These are phyloP conservation scores for Drosophila equinoxialis DNA, from an alignment of 1,140 invertebrate genomes.

Conservation along the genomic window DNA sequence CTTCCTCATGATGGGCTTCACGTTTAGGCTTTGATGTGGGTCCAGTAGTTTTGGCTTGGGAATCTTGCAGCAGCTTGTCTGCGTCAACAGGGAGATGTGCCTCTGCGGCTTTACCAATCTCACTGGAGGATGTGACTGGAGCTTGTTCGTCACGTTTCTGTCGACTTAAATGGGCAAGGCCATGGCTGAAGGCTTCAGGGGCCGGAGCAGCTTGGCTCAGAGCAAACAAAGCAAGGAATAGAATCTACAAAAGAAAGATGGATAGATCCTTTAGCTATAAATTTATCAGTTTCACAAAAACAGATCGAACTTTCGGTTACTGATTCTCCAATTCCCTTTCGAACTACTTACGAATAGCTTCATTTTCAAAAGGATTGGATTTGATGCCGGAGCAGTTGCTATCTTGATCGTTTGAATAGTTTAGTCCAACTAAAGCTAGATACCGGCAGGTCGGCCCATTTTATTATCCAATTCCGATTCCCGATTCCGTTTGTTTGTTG, in stretches of 20 bases:
- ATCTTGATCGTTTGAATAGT: constrained; percentile 41
- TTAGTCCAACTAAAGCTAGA: constrained; percentile 41
- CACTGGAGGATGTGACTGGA: constrained; percentile 37
- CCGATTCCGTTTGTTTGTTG: constrained; percentile 30
- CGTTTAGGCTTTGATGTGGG: constrained; percentile 3
- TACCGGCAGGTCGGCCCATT: constrained; percentile 37
- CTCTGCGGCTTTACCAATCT: constrained; percentile 8
- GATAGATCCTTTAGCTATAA: no score
- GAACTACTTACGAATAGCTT: constrained; percentile 55
- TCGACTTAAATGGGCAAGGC: constrained; percentile 23
- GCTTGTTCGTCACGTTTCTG: constrained; percentile 45
- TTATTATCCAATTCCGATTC: constrained; percentile 38
- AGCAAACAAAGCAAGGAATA: constrained; percentile 51
- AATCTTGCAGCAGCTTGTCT: background rate
- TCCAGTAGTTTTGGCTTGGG: background rate
- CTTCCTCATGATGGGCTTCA: constrained; percentile 8
- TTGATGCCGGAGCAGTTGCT: background rate
- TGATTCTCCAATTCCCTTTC: background rate
- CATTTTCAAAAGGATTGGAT: constrained; percentile 29
- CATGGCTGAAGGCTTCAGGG: background rate
- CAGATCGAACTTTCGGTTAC: background rate
- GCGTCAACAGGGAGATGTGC: no score
- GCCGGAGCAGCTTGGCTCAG: constrained; percentile 47
- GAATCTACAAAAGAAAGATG: constrained; percentile 34
- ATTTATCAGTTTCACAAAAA: no score